Evolutionary conservation across 1,140 invertebrate species (phyloP), one percentile per base, ranked within the genome.

Genomic region (Heliconius hewitsoni): DNA sequence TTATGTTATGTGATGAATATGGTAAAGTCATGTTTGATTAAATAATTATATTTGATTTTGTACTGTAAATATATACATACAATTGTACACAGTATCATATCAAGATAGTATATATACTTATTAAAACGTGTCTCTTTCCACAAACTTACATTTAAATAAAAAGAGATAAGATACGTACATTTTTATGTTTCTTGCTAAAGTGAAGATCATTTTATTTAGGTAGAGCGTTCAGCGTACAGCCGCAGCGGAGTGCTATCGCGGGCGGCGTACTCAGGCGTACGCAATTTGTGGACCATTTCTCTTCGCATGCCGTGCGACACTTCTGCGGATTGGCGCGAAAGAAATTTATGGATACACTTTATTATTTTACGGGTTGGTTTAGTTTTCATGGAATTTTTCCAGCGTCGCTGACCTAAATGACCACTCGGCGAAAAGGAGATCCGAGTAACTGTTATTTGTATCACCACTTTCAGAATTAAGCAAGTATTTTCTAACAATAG

Each of bases 231-330:
- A 74, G 42, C 57, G 50, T 60, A 73, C 74, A 74, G 55, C 60
- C 76, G 71, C 52, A n/a, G 50, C 50, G 37, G 50, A 80, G 71
- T 57, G 72, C 83, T 86, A 84, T 84, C 83, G 82, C 73, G 82
- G 70, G 71, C 79, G 76, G 85, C 83, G 85, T 85, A 90, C 86
- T 89, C 88, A 85, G 85, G 86, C 87, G 89, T 86, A 90, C 86
- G 87, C 88, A 90, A 90, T 92, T 91, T 91, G 89, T 91, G 85
- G 84, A 89, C 86, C 86, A 88, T 92, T 91, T 90, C 89, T 91
- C 87, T 90, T 84, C 86, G 83, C 86, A 88, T 86, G 81, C 83
- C 86, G 79, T 80, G 83, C 84, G 89, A 91, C 89, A 91, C 84
- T 93, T 88, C 85, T 89, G 85, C 83, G 84, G 87, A 93, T 89